A percentile compares a stretch with the other conserved stretches of the same genome.
These are phyloP conservation scores for Apotomis capreana DNA, from an alignment of 2,888 invertebrate genomes.

Conservation along the genomic window DNA sequence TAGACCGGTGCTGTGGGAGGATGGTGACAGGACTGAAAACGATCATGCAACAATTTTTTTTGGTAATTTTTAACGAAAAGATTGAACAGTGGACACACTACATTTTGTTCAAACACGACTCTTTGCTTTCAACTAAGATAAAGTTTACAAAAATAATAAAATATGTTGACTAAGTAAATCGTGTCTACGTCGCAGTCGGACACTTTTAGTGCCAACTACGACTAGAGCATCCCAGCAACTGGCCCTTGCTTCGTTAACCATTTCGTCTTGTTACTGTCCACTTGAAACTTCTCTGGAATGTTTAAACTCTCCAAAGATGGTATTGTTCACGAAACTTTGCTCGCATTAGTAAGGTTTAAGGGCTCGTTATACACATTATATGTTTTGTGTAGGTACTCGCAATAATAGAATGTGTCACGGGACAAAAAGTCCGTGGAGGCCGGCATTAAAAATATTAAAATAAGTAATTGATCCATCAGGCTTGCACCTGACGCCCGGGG, in stretches of 20 bases:
- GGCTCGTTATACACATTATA: conserved; percentile 10
- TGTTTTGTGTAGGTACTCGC: conserved; percentile 1
- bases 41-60: too few relatives aligned
- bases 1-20: too few relatives aligned
- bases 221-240: conserved; percentile 4
- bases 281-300: conserved; percentile 42
- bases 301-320: conserved; percentile 10
- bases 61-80: too few relatives aligned
- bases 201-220: conserved; percentile 17
- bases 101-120: background rate
- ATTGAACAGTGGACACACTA: too few relatives aligned
- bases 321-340: conserved; percentile 18
- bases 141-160: conserved; percentile 16
- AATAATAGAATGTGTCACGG: conserved; percentile 61
- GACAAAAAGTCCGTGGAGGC: conserved; percentile 60
- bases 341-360: conserved; percentile 15
- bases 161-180: conserved; percentile 4
- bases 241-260: conserved; percentile 18
- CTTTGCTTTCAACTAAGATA: conserved; percentile 8
- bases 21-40: too few relatives aligned
- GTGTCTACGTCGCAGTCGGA: conserved; percentile 1
- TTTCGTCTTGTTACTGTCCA: conserved; percentile 41
- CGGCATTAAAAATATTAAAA: conserved; percentile 77
- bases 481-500: conserved; percentile 70
- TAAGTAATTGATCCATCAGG: conserved; percentile 78